These are phyloP conservation scores for Ophion slaviceki DNA, from an alignment of 2,888 invertebrate species.

Conservation along the genomic window DNA sequence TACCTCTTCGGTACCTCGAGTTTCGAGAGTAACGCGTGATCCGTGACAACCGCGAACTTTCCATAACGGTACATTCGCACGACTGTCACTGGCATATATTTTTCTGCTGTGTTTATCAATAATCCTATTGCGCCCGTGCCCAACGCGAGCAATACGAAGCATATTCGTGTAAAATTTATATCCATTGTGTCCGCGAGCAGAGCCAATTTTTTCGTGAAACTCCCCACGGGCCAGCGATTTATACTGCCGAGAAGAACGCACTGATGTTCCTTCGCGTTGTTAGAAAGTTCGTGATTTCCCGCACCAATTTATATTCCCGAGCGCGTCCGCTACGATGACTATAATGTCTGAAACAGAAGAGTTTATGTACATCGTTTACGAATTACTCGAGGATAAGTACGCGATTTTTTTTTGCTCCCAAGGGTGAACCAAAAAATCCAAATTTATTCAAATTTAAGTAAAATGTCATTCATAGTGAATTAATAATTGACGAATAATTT, in stretches of 20 bases:
- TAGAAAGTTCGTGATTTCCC: constrained; percentile 58
- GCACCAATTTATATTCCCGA: background rate
- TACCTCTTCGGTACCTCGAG: constrained; percentile 90
- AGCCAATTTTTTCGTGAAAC: background rate
- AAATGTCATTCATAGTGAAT: background rate
- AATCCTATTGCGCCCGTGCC: constrained; percentile 85
- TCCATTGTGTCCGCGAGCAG: constrained; percentile 66
- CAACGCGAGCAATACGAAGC: constrained; percentile 73
- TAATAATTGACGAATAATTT: background rate
- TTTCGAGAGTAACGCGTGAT: constrained; percentile 80
- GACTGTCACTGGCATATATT: constrained; percentile 87
- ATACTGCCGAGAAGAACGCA: constrained; percentile 6
- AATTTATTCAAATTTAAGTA: too few species aligned
- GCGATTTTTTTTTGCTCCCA: background rate
- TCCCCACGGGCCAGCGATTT: background rate
- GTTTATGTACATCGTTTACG: background rate
- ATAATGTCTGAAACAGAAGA: constrained; percentile 50
- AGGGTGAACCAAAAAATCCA: background rate
- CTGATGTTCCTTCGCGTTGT: constrained; percentile 1
- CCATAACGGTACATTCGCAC: constrained; percentile 90
- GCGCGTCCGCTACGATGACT: background rate
- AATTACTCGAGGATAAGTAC: background rate
- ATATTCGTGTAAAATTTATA: constrained; percentile 75
- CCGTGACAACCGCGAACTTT: constrained; percentile 87
- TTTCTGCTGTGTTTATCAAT: constrained; percentile 88